phyloP scores from a whole-genome alignment of 2,797 vertebrate genomes.

The Galagoides demidoff region DNA sequence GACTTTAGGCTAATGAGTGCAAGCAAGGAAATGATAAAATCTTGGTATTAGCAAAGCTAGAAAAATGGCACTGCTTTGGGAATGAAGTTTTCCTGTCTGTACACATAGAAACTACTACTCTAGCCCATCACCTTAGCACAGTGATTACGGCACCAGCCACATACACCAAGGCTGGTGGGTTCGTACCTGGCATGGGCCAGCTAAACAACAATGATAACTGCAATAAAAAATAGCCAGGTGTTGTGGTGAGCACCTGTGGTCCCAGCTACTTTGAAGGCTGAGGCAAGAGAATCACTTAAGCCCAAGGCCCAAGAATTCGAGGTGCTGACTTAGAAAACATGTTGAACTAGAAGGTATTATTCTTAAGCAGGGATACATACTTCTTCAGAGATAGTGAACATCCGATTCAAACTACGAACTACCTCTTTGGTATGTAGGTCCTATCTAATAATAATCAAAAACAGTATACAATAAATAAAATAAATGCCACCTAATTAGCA shows the following conservation, averaged over 20 bases:
- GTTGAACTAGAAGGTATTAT: background rate
- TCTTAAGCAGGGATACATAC: background rate
- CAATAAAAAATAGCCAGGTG: too few relatives aligned
- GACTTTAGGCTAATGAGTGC: background rate
- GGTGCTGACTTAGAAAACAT: slow-evolving; percentile 1
- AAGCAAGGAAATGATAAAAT: background rate
- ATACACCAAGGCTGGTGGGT: too few relatives aligned
- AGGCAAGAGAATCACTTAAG: too few relatives aligned
- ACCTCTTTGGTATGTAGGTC: background rate
- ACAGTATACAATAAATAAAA: slow-evolving; percentile 22
- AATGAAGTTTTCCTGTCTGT: slow-evolving; percentile 46
- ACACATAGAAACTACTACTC: background rate
- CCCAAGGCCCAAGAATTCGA: too few relatives aligned
- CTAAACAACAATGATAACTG: too few relatives aligned
- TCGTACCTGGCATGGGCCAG: too few relatives aligned
- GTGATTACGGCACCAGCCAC: too few relatives aligned
- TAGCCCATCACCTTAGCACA: too few relatives aligned
- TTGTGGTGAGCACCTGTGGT: too few relatives aligned
- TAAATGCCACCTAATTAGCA: background rate
- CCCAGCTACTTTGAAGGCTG: too few relatives aligned
- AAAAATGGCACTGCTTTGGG: slow-evolving; percentile 7
- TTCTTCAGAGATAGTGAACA: slow-evolving; percentile 4
- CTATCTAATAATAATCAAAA: background rate
- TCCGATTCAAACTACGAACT: slow-evolving; percentile 11
- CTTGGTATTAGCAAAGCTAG: slow-evolving; percentile 30